Conservation (phyloP, 1,140 invertebrate genomes). For the Pollicipes pollicipes region DNA sequence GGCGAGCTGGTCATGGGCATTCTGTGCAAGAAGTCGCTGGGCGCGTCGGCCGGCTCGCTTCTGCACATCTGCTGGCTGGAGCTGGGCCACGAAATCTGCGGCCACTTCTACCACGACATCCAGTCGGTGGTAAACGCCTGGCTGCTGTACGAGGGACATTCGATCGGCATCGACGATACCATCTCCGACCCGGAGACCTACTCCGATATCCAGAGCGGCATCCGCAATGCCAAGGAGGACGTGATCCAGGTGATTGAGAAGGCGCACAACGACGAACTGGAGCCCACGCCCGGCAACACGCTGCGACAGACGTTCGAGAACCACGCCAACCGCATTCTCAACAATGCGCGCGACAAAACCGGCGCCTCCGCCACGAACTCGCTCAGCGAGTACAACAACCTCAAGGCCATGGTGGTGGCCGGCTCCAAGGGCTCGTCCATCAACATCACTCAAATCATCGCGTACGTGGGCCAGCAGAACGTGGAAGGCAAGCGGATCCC, state of each 20-base stretch:
- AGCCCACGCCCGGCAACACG: slow-evolving; percentile 85
- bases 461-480: slow-evolving; percentile 99
- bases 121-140: slow-evolving; percentile 98
- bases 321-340: slow-evolving; percentile 94
- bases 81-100: slow-evolving; percentile 90
- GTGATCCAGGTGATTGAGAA: slow-evolving; percentile 99
- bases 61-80: slow-evolving; percentile 96
- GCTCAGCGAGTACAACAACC: slow-evolving; percentile 96
- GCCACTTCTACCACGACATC: slow-evolving; percentile 95
- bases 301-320: slow-evolving; percentile 49
- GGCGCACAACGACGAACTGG: slow-evolving; percentile 98
- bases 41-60: slow-evolving; percentile 87
- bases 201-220: slow-evolving; percentile 91
- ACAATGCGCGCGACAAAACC: slow-evolving; percentile 99
- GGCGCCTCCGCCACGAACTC: slow-evolving; percentile 98
- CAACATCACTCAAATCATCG: slow-evolving; percentile 99
- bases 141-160: slow-evolving; percentile 90
- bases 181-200: slow-evolving; percentile 99
- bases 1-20: slow-evolving; percentile 95
- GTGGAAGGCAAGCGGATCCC: slow-evolving; percentile 99
- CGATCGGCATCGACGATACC: slow-evolving; percentile 97
- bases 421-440: slow-evolving; percentile 99
- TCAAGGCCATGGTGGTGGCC: slow-evolving; percentile 99
- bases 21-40: slow-evolving; percentile 94
- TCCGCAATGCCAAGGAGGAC: slow-evolving; percentile 96